A percentile compares a stretch with the other conserved stretches of the same genome.
phyloP scores from a whole-genome alignment of 2,113 vertebrate genomes.

The Nettapus auritus region DNA sequence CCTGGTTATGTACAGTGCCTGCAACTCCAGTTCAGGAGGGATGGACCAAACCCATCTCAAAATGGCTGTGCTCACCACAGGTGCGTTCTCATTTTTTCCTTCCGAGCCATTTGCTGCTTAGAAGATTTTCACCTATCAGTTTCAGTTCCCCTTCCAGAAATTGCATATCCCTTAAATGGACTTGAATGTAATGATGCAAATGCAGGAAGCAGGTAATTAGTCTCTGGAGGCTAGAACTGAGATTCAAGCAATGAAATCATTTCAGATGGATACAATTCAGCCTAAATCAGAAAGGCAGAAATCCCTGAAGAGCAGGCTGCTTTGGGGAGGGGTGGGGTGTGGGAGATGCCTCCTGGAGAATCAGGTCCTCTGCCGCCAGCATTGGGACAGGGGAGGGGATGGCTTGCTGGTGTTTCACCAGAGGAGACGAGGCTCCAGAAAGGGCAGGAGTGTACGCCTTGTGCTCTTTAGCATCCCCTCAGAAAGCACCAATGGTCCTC shows the following conservation, averaged over 20 bases:
- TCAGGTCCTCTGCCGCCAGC: neutral
- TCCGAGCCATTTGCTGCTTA: neutral
- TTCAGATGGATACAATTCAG: neutral
- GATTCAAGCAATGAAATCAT: neutral
- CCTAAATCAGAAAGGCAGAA: neutral
- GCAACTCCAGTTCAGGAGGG: neutral
- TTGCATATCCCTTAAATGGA: neutral
- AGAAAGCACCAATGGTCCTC: neutral
- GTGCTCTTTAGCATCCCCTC: neutral
- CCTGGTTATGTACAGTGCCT: neutral
- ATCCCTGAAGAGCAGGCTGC: neutral
- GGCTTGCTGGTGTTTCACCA: rapidly evolving
- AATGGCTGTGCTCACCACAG: rapidly evolving
- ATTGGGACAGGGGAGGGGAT: neutral
- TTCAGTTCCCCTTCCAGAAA: slow-evolving; percentile 8
- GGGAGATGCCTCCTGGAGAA: neutral
- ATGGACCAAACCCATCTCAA: neutral
- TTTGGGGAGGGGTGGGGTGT: neutral
- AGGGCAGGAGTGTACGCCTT: neutral
- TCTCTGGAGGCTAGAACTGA: neutral
- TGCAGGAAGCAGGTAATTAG: slow-evolving; percentile 54
- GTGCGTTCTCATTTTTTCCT: neutral
- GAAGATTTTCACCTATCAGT: neutral
- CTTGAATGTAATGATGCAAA: neutral
- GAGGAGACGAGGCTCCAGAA: neutral